Conservation (phyloP, 2,113 vertebrate species). For the Corapipo altera region DNA sequence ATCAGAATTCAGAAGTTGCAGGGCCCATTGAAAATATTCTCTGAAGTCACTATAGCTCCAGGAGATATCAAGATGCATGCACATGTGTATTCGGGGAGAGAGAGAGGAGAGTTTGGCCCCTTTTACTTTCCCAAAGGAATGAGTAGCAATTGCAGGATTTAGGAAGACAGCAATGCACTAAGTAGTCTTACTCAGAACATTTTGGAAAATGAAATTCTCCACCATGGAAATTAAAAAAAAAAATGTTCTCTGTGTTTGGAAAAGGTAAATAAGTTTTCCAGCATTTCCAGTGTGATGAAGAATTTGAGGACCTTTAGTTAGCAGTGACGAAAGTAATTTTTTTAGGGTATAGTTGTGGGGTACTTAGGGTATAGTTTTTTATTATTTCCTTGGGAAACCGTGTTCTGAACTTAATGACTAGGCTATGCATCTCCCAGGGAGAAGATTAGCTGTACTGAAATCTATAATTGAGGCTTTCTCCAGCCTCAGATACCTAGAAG, state of each 20-base stretch:
- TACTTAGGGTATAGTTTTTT: background rate
- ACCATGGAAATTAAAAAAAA: background rate
- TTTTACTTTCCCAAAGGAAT: background rate
- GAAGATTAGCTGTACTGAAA: background rate
- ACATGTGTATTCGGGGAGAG: background rate
- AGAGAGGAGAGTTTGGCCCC: background rate
- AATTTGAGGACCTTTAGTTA: background rate
- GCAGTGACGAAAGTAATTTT: background rate
- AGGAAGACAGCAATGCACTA: background rate
- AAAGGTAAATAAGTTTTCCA: background rate
- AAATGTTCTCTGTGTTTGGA: background rate
- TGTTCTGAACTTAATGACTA: background rate
- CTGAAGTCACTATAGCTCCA: background rate
- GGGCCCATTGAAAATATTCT: conserved; percentile 6
- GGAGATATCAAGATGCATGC: background rate
- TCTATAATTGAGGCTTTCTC: background rate
- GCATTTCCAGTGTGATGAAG: background rate
- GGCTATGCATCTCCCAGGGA: background rate
- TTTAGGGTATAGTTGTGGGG: background rate
- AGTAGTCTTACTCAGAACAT: background rate
- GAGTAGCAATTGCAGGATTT: background rate
- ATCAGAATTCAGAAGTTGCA: conserved; percentile 32
- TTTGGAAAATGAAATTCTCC: background rate
- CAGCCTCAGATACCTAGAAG: background rate
- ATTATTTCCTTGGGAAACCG: background rate